phyloP scores from a whole-genome alignment of 2,888 invertebrate species.

The Scaptomyza cyrtandrae region DNA sequence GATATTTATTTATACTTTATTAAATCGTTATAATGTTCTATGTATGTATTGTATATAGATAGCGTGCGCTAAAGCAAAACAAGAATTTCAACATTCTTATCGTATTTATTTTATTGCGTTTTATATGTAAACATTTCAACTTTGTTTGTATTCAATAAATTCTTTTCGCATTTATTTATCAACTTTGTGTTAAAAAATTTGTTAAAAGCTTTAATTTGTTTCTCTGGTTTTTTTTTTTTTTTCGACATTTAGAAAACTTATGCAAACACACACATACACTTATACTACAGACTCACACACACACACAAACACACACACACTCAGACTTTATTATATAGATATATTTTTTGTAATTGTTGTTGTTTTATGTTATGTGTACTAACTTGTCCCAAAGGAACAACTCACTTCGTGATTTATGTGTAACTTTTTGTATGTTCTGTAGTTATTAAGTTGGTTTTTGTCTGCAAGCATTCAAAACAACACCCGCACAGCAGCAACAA shows the following conservation, averaged over 20 bases:
- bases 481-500: constrained; percentile 27
- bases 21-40: constrained; percentile 17
- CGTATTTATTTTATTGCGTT: constrained; percentile 20
- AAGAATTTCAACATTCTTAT: constrained; percentile 10
- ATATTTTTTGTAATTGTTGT: constrained; percentile 52
- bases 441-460: constrained; percentile 24
- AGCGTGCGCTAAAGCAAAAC: constrained; percentile 18
- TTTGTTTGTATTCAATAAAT: constrained; percentile 38
- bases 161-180: constrained; percentile 23
- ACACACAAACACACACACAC: no score
- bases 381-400: constrained; percentile 18
- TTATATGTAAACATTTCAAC: constrained; percentile 28
- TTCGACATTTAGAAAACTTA: constrained; percentile 16
- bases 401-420: constrained; percentile 28
- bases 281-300: constrained; percentile 7
- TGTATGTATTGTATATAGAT: constrained; percentile 21
- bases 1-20: constrained; percentile 19
- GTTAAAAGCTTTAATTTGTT: constrained; percentile 32
- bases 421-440: constrained; percentile 15
- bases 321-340: constrained; percentile 18
- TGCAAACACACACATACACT: constrained; percentile 12
- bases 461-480: constrained; percentile 23
- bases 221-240: no score
- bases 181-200: constrained; percentile 30
- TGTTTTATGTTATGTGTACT: constrained; percentile 42